These are phyloP conservation scores for Phocides pigmalion DNA, from an alignment of 1,140 invertebrate species.

Conservation along the genomic window DNA sequence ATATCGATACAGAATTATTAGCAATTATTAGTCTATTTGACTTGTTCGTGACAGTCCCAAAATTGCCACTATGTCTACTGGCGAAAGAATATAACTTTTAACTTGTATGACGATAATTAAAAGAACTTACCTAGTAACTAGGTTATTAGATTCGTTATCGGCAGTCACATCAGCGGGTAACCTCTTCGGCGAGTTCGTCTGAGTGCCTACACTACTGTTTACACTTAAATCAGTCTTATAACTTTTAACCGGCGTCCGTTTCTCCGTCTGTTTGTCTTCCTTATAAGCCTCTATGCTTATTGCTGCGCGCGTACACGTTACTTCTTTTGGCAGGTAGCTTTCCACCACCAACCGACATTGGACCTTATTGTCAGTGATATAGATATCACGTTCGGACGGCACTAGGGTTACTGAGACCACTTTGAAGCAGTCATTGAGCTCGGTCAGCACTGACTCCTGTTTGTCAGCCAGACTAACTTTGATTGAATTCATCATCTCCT, in stretches of 20 bases:
- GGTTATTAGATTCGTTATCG: constrained; percentile 56
- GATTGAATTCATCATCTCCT: constrained; percentile 89
- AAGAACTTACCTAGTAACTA: constrained; percentile 70
- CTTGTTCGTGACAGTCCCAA: no score
- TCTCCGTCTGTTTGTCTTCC: constrained; percentile 59
- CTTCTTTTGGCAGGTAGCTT: constrained; percentile 84
- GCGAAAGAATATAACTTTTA: no score
- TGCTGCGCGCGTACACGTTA: constrained; percentile 82
- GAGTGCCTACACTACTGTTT: constrained; percentile 67
- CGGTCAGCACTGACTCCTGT: constrained; percentile 76
- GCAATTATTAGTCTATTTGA: no score
- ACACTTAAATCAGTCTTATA: constrained; percentile 83
- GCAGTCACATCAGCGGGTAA: constrained; percentile 40
- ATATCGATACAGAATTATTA: no score
- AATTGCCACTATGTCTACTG: no score
- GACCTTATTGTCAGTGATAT: constrained; percentile 85
- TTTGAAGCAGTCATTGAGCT: constrained; percentile 81
- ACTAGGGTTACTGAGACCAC: constrained; percentile 70
- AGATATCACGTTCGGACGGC: constrained; percentile 77
- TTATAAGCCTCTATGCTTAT: constrained; percentile 82
- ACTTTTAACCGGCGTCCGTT: constrained; percentile 68
- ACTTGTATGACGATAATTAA: no score
- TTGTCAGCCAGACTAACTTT: constrained; percentile 78
- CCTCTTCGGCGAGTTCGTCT: constrained; percentile 64
- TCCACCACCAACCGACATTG: constrained; percentile 84